These are phyloP conservation scores for Nansenia antarctica DNA, from an alignment of 2,113 vertebrate species.

Conservation along the genomic window DNA sequence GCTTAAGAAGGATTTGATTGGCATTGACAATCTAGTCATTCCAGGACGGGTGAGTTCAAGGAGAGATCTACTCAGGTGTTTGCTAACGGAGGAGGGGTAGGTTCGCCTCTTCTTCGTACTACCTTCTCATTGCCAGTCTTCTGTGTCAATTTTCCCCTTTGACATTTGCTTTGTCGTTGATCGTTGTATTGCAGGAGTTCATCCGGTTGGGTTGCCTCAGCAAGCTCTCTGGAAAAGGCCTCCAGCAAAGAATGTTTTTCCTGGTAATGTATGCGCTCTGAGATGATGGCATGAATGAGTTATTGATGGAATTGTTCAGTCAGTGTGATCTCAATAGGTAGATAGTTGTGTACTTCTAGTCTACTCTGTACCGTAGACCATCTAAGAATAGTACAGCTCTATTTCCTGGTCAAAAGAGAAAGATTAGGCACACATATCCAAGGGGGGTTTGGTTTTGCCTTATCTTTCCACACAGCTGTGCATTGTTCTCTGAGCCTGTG, in stretches of 20 bases:
- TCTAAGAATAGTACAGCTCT: neutral
- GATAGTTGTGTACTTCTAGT: too few relatives aligned
- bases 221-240: slow-evolving; percentile 96
- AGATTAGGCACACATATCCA: neutral
- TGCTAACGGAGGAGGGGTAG: neutral
- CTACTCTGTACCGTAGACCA: too few relatives aligned
- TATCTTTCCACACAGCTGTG: neutral
- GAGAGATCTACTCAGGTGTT: neutral
- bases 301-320: neutral
- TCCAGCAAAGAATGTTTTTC: slow-evolving; percentile 99
- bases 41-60: slow-evolving; percentile 84
- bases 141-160: neutral
- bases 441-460: neutral
- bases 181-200: slow-evolving; percentile 84
- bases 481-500: neutral
- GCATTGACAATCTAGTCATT: slow-evolving; percentile 87
- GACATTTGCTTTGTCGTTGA: neutral
- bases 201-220: slow-evolving; percentile 96
- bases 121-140: neutral
- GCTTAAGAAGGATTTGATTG: slow-evolving; percentile 93
- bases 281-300: neutral
- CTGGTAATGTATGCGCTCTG: slow-evolving; percentile 78
- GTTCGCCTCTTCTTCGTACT: neutral
- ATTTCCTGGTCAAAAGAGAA: neutral
- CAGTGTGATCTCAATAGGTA: neutral